phyloP scores from a whole-genome alignment of 2,888 invertebrate genomes.

The Agonopterix heracliana region DNA sequence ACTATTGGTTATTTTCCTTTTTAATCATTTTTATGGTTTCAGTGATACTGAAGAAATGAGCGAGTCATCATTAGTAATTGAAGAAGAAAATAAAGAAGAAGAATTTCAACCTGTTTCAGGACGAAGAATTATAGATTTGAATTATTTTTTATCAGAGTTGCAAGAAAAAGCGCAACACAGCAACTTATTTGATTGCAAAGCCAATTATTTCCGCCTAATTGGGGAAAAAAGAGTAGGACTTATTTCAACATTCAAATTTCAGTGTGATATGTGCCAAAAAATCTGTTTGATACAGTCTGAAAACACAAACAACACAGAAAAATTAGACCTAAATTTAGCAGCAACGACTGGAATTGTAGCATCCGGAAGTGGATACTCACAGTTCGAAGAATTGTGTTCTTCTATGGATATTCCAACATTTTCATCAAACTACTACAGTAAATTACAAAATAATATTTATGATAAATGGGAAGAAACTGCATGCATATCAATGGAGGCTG shows the following conservation, averaged over 20 bases:
- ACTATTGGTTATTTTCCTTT: too few relatives aligned
- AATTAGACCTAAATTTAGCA: constrained; percentile 8
- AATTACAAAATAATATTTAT: constrained; percentile 7
- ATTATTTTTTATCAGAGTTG: not conserved
- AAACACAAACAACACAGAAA: not conserved
- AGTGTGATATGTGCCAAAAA: constrained; percentile 9
- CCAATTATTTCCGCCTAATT: constrained; percentile 4
- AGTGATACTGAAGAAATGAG: constrained; percentile 2
- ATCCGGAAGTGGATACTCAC: constrained; percentile 11
- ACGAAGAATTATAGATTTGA: constrained; percentile 1
- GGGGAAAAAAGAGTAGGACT: constrained; percentile 6
- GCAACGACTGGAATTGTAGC: constrained; percentile 11
- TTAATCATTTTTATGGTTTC: constrained; percentile 3
- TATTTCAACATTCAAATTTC: constrained; percentile 8
- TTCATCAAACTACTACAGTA: not conserved
- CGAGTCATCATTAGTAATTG: not conserved
- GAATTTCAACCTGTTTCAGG: constrained; percentile 1
- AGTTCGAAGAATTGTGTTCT: constrained; percentile 5
- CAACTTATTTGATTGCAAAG: constrained; percentile 6
- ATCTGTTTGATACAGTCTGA: constrained; percentile 2
- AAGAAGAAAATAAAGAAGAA: not conserved
- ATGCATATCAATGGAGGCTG: constrained; percentile 8
- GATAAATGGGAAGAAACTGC: constrained; percentile 10
- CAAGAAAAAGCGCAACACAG: constrained; percentile 6
- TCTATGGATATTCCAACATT: constrained; percentile 6